Evolutionary conservation across 2,113 vertebrate genomes (phyloP).

Genomic region (Columba livia): DNA sequence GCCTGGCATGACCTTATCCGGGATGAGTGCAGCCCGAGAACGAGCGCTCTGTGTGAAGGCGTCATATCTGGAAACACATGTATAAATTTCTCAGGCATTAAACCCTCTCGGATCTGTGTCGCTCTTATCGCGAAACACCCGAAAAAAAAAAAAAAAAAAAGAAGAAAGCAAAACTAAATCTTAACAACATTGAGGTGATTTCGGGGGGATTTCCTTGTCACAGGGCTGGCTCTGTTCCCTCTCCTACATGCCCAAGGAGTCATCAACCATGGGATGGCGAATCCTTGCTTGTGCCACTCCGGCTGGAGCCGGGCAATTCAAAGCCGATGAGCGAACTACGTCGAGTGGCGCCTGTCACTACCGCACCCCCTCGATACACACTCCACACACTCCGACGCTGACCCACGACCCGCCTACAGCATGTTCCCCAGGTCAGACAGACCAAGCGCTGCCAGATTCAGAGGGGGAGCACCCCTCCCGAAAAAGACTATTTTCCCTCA

Average conservation of each 20-base stretch:
- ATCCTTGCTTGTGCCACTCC: neutral
- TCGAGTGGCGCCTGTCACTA: neutral
- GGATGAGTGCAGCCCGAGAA: too few species aligned
- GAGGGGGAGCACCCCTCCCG: neutral
- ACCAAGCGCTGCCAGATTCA: neutral
- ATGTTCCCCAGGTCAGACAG: neutral
- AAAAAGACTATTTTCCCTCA: neutral
- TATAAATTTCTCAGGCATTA: too few species aligned
- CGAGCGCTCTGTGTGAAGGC: neutral
- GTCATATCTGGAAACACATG: neutral
- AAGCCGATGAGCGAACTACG: neutral
- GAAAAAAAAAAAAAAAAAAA: neutral
- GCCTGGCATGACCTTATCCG: neutral
- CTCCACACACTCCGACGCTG: neutral
- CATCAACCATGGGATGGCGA: neutral
- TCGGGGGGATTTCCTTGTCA: neutral
- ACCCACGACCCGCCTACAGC: rapidly evolving
- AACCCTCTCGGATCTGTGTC: neutral
- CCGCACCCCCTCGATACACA: neutral
- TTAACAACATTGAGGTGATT: neutral
- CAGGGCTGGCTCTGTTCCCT: neutral
- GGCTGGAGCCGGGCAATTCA: neutral
- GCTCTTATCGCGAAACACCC: neutral
- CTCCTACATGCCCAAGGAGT: neutral
- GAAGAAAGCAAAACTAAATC: neutral